Base-by-base conservation (phyloP, 2,888 invertebrate genomes). In the Adelphocoris suturalis region DNA sequence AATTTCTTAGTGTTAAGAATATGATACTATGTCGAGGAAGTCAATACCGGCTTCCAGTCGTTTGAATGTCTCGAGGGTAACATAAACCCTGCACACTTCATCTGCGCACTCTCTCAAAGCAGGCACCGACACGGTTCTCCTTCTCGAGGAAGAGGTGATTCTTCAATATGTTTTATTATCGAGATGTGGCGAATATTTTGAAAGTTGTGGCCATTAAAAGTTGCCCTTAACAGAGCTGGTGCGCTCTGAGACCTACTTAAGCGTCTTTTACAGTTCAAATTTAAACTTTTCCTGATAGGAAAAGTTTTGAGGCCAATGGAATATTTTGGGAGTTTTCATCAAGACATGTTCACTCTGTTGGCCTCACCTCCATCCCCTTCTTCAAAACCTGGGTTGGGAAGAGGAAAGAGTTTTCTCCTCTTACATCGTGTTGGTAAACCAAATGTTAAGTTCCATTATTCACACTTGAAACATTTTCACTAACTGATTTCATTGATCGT, bases 231-330 rank as follows among this genome's bases (percentile, higher is more conserved):
- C 68, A 68, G 68, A 68, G 27, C 61, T 61, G 3, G 61, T 19
- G 19, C 61, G 61, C 68, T 23, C 23, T 23, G 68, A 68, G 68
- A 68, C 68, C 68, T 68, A 5, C 68, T 68, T 68, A 68, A 68
- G 19, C 68, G 68, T 23, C 68, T 68, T 68, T 68, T 68, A 68
- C 68, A 68, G 68, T 68, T 68, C 68, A 68, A 68, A 68, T 68
- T 68, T 68, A 68, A 68, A 68, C 68, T 68, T 68, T 19, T 23
- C 0, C 68, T 68, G 68, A 68, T 68, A 68, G 68, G 68, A 68
- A 68, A 68, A 68, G 68, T 68, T 68, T 68, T 27, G 23, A 0
- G 13, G 68, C 23, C 68, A 19, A 68, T 68, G 27, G 68, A 68
- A 68, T 68, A 68, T 68, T 68, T 68, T 9, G 68, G 68, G 23